Evolutionary conservation across 2,797 vertebrate species (phyloP), one percentile per base, ranked within the genome.

Genomic region (Yasuhikotakia modesta): DNA sequence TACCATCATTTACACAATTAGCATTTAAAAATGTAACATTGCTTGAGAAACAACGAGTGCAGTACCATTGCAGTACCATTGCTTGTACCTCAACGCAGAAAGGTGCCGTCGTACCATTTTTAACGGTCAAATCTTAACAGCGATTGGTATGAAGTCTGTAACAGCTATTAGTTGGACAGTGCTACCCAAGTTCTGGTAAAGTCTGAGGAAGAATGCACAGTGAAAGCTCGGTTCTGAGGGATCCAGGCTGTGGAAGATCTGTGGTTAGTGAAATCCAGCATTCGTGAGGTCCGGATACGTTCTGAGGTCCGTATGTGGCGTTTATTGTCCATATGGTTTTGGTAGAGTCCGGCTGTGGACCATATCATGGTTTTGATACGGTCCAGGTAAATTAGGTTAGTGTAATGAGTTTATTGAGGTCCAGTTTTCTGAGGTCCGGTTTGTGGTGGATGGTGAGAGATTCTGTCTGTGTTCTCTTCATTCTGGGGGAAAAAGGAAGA

Each of bases 351-450:
- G 24, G 58, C 32, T 70, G 67, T n/a, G n/a, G n/a, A n/a, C n/a
- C n/a, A n/a, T n/a, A n/a, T n/a, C n/a, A n/a, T n/a, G n/a, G n/a
- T n/a, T n/a, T n/a, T n/a, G n/a, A 32, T 76, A 65, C 58, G 30
- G 73, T 79, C 61, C 53, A 22, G 63, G 43, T 68, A 60, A 57
- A 45, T 73, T 69, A 72, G 76, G 78, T 61, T 78, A 27, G 53
- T 21, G 68, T 17, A 72, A 17, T 48, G 60, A 64, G 72, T 55
- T 50, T 69, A 45, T 19, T 50, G 64, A 74, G 72, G 60, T 85
- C 91, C 84, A 82, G 88, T 86, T 87, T 88, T 79, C 80, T 92
- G 93, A 94, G 92, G 92, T 95, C 92, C 89, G 88, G 90, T n/a
- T 92, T 93, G 65, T 50, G 52, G 13, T 19, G 48, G 39, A 4